These are phyloP conservation scores for Poecilia latipinna DNA, from an alignment of 2,113 vertebrate species.

Conservation along the genomic window DNA sequence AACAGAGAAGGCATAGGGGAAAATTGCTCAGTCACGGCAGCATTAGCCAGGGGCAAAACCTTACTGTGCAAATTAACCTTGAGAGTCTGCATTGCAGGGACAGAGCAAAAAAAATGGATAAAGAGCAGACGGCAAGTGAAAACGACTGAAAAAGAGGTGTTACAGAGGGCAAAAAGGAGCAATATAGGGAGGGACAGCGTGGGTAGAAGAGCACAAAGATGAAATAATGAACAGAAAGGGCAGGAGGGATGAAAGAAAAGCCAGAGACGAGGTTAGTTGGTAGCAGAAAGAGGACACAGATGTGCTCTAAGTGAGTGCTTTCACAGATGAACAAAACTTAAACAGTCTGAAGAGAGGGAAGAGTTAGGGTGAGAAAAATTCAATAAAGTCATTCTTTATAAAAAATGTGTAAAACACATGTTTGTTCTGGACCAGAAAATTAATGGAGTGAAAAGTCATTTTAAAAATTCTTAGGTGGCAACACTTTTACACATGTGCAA, in stretches of 20 bases:
- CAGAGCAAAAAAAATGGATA: slow-evolving; percentile 28
- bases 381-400: not conserved
- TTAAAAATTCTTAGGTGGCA: too few species aligned
- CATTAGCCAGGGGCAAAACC: slow-evolving; percentile 64
- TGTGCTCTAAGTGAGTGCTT: not conserved
- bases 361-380: not conserved
- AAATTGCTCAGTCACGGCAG: slow-evolving; percentile 64
- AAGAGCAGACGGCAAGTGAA: slow-evolving; percentile 24
- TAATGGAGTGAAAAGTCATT: too few species aligned
- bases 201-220: not conserved
- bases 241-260: slow-evolving; percentile 20
- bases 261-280: slow-evolving; percentile 23
- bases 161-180: slow-evolving; percentile 30
- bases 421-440: too few species aligned
- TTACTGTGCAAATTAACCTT: slow-evolving; percentile 81
- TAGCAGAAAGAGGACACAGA: slow-evolving; percentile 10
- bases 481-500: too few species aligned
- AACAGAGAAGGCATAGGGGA: slow-evolving; percentile 32
- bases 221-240: slow-evolving; percentile 8
- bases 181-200: slow-evolving; percentile 1
- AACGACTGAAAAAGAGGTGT: slow-evolving; percentile 29
- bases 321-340: slow-evolving; percentile 3
- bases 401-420: not conserved
- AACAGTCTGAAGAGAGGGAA: not conserved
- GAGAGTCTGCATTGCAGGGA: slow-evolving; percentile 77